A percentile compares a stretch with the other conserved stretches of the same genome.
Evolutionary conservation across 2,888 invertebrate genomes (phyloP).

Genomic region (Aromia moschata): DNA sequence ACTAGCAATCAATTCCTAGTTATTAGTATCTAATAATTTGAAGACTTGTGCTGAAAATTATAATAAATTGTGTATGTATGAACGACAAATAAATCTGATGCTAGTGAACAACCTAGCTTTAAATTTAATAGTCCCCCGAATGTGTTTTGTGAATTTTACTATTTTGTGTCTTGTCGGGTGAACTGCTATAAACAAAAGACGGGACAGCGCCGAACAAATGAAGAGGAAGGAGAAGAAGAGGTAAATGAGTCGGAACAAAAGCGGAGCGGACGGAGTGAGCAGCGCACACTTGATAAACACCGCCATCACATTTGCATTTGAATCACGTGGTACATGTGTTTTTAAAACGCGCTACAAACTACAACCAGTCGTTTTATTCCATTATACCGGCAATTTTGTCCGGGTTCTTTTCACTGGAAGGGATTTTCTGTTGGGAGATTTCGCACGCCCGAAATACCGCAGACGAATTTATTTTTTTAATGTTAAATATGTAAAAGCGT

Average conservation of each 20-base stretch:
- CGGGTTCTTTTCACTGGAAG: conserved; percentile 29
- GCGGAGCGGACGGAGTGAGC: conserved; percentile 56
- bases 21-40: too few relatives aligned
- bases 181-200: conserved; percentile 53
- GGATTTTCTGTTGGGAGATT: too few relatives aligned
- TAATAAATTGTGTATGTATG: too few relatives aligned
- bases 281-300: conserved; percentile 60
- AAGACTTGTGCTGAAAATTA: too few relatives aligned
- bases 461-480: too few relatives aligned
- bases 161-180: conserved; percentile 45
- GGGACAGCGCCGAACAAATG: conserved; percentile 57
- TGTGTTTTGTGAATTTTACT: conserved; percentile 44
- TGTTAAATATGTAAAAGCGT: too few relatives aligned
- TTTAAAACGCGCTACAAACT: conserved; percentile 45
- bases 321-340: conserved; percentile 58
- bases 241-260: conserved; percentile 63
- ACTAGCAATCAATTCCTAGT: too few relatives aligned
- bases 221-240: conserved; percentile 62
- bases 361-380: conserved; percentile 31
- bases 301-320: conserved; percentile 61
- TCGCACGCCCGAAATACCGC: too few relatives aligned
- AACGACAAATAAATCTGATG: too few relatives aligned
- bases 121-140: conserved; percentile 11
- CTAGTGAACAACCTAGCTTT: background rate
- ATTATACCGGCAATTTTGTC: conserved; percentile 34